Evolutionary conservation across 2,113 vertebrate genomes (phyloP), one percentile per base, ranked within the genome.

Genomic region (Eulemur rufifrons): DNA sequence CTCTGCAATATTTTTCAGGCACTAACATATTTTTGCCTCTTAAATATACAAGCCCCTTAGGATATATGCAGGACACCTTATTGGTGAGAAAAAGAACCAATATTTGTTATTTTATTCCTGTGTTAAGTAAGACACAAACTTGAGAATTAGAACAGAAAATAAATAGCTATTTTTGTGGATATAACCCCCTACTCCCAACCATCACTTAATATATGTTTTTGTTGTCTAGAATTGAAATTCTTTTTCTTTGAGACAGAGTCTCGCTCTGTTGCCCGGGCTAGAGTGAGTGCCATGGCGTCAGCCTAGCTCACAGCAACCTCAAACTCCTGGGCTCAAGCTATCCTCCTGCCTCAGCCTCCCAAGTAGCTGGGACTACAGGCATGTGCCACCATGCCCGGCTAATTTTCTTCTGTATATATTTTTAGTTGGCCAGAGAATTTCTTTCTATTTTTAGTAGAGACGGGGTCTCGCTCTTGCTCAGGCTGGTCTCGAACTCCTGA

Each of bases 161-260:
- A 14, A 66, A 85, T 29, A 63, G 8, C 21, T 71, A 6, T 52
- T 34, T 3, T 34, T 78, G 27, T 80, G 14, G 15, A 11, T 61
- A 47, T 5, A 52, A 37, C 2, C 3, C 32, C 7, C 0, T 0
- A 1, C 42, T 1, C 9, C 5, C 32, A 37, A 52, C 18, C 25
- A 56, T n/a, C 8, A 82, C 56, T 64, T 74, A 80, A 47, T 50
- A 45, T 25, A 92, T 15, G 17, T 59, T 56, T 56, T 32, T 39
- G 27, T 66, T 94, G 93, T 78, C 29, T 56, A 85, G 59, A 92
- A 76, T 7, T 81, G 23, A 92, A 92, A 32, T 45, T 78, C 52
- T 82, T 68, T 39, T 39, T 39, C 3, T 39, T 39, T 39, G 3
- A 39, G 39, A 39, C 39, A 39, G 39, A 39, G 39, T 39, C 39